Evolutionary conservation across 2,113 vertebrate genomes (phyloP).

Genomic region (Plectropomus leopardus): DNA sequence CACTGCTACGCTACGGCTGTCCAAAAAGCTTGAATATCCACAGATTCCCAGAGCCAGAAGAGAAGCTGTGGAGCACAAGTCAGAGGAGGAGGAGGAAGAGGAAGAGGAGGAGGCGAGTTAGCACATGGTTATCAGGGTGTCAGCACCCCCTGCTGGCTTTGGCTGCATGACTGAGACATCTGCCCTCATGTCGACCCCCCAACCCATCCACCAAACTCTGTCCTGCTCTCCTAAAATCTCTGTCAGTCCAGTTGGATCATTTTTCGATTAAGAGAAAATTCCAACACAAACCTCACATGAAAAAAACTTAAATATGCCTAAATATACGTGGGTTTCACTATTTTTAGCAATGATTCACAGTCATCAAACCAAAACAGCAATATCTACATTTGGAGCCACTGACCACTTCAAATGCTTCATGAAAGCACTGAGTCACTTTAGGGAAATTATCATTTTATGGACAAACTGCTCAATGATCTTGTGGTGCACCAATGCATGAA

Average conservation of each 20-base stretch:
- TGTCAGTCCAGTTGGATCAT: not conserved
- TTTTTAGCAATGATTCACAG: not conserved
- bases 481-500: not conserved
- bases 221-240: not conserved
- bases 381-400: not conserved
- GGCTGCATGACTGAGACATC: slow-evolving; percentile 61
- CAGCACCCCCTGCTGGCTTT: slow-evolving; percentile 97
- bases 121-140: slow-evolving; percentile 86
- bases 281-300: not conserved
- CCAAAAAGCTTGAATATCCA: slow-evolving; percentile 30
- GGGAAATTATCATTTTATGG: not conserved
- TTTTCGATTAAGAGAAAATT: not conserved
- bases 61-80: slow-evolving; percentile 43
- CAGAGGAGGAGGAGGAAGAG: not conserved
- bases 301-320: not conserved
- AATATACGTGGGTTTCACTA: not conserved
- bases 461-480: not conserved
- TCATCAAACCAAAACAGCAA: not conserved
- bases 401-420: not conserved
- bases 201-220: slow-evolving; percentile 23
- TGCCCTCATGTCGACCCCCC: slow-evolving; percentile 52
- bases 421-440: not conserved
- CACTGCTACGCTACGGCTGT: slow-evolving; percentile 18
- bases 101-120: slow-evolving; percentile 16
- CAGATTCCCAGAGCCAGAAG: slow-evolving; percentile 39